A percentile compares a stretch with the other conserved stretches of the same genome.
Conservation (phyloP, 2,888 invertebrate genomes). For the Tetheella fluctuosa region DNA sequence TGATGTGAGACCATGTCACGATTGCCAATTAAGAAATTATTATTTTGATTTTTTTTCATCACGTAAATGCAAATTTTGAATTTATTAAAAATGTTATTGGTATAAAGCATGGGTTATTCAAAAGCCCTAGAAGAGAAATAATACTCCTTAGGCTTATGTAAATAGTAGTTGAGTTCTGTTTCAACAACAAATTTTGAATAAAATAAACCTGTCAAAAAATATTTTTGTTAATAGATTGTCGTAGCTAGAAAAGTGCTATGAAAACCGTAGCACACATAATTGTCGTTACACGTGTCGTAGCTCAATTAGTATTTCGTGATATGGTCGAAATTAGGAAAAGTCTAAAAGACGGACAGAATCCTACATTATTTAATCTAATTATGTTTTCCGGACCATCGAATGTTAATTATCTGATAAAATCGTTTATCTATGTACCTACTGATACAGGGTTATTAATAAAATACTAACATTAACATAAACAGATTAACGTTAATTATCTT, state of each 20-base stretch:
- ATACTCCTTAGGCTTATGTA: too few relatives aligned
- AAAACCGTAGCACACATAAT: slow-evolving; percentile 1
- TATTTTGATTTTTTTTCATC: slow-evolving; percentile 23
- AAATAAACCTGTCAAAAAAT: not conserved
- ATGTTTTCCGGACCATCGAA: too few relatives aligned
- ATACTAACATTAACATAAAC: not conserved
- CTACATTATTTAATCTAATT: too few relatives aligned
- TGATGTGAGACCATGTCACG: slow-evolving; percentile 64
- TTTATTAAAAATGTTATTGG: not conserved
- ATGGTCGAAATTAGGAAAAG: too few relatives aligned
- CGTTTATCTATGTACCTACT: not conserved
- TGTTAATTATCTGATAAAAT: too few relatives aligned
- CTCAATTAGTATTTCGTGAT: not conserved
- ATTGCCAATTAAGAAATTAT: slow-evolving; percentile 76
- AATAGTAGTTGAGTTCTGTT: not conserved
- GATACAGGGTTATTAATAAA: not conserved
- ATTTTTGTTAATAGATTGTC: not conserved
- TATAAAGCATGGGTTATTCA: too few relatives aligned
- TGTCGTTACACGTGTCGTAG: not conserved
- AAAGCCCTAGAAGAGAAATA: too few relatives aligned
- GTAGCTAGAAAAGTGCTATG: not conserved
- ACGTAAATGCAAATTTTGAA: slow-evolving; percentile 1
- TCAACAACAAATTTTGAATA: not conserved
- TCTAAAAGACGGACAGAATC: too few relatives aligned
- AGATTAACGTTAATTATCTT: not conserved